phyloP scores from a whole-genome alignment of 2,113 vertebrate species.

The Heloderma charlesbogerti region DNA sequence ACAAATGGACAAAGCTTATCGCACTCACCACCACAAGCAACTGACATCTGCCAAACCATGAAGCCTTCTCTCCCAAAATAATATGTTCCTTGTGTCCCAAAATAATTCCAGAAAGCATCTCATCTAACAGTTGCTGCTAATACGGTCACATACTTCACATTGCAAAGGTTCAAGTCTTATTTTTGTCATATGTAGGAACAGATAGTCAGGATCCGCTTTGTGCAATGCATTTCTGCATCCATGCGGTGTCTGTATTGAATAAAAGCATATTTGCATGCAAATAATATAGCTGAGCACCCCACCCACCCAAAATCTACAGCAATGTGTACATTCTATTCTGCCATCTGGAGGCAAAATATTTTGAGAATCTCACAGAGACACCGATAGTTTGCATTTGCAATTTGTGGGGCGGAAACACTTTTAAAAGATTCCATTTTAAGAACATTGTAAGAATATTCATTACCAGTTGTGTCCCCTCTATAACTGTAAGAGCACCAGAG shows the following conservation, averaged over 20 bases:
- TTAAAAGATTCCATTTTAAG: neutral
- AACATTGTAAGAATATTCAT: neutral
- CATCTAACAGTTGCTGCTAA: constrained; percentile 22
- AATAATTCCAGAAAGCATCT: neutral
- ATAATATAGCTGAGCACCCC: neutral
- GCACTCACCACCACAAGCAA: neutral
- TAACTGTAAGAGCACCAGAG: neutral
- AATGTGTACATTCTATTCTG: constrained; percentile 9
- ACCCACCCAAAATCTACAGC: neutral
- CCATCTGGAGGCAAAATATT: constrained; percentile 43
- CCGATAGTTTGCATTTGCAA: constrained; percentile 29
- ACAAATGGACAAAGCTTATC: neutral
- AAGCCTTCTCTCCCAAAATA: neutral
- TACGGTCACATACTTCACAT: neutral
- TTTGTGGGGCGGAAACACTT: constrained; percentile 11
- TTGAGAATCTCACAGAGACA: constrained; percentile 54
- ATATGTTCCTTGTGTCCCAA: neutral
- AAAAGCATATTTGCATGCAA: constrained; percentile 20
- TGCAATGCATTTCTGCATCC: neutral
- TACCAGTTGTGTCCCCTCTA: neutral
- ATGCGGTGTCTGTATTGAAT: neutral
- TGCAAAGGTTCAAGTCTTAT: neutral
- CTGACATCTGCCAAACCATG: neutral
- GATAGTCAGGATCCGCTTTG: neutral
- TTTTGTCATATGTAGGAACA: constrained; percentile 27